A percentile compares a stretch with the other conserved stretches of the same genome.
phyloP scores from a whole-genome alignment of 2,113 vertebrate genomes.

The Gymnobelideus leadbeateri region DNA sequence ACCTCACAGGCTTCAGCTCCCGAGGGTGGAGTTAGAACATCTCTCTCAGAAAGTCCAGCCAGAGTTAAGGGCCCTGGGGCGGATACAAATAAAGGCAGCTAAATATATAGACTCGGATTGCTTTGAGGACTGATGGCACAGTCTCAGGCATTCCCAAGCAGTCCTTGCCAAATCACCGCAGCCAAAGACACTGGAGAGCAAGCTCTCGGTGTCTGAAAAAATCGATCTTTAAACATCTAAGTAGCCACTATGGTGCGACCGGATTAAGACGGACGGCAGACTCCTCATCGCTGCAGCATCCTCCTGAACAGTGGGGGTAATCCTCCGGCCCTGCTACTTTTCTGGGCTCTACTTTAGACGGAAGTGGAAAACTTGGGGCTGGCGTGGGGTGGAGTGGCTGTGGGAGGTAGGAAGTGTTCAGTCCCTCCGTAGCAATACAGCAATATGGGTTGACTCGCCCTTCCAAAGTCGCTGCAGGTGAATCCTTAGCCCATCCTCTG shows the following conservation, averaged over 20 bases:
- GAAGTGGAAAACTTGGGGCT: background rate
- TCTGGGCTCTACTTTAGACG: background rate
- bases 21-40: background rate
- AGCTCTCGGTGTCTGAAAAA: background rate
- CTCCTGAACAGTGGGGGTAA: background rate
- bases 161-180: background rate
- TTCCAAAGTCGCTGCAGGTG: background rate
- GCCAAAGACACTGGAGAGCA: background rate
- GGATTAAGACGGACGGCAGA: background rate
- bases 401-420: background rate
- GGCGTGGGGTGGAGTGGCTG: background rate
- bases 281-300: background rate
- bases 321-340: background rate
- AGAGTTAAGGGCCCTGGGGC: background rate
- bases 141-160: background rate
- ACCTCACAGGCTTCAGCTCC: background rate
- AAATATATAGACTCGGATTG: background rate
- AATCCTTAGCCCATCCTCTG: background rate
- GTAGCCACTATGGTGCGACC: background rate
- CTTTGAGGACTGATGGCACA: background rate
- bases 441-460: background rate
- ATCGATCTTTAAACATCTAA: background rate
- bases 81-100: background rate
- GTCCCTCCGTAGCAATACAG: background rate
- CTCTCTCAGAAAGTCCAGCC: background rate